These are phyloP conservation scores for Zhuqinia jingwanae DNA, from an alignment of 2,888 invertebrate species.

Conservation along the genomic window DNA sequence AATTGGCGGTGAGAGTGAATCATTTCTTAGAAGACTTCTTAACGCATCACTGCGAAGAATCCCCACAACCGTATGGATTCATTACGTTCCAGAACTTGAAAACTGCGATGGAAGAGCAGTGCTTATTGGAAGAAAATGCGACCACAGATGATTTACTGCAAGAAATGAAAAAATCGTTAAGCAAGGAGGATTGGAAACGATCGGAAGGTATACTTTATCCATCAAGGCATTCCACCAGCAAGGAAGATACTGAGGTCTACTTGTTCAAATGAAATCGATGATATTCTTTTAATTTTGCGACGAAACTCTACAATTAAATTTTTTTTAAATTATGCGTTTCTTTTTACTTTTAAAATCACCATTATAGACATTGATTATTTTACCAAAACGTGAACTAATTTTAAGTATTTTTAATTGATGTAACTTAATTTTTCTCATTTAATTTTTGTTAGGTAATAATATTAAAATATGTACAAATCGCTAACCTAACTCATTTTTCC, in stretches of 20 bases:
- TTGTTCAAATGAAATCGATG: background rate
- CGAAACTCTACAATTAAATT: too few species aligned
- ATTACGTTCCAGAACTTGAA: conserved; percentile 18
- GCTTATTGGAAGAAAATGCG: conserved; percentile 1
- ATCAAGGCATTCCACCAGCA: background rate
- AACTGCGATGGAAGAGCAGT: background rate
- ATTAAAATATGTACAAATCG: too few species aligned
- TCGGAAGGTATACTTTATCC: conserved; percentile 51
- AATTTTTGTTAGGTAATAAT: too few species aligned
- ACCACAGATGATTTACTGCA: background rate
- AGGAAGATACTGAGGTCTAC: conserved; percentile 38
- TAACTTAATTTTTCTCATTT: too few species aligned
- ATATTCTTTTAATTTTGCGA: too few species aligned
- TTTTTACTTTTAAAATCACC: too few species aligned
- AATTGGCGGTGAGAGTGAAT: background rate
- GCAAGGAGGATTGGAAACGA: conserved; percentile 28
- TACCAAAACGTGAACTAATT: too few species aligned
- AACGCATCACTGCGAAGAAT: conserved; percentile 6
- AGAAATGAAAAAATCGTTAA: conserved; percentile 16
- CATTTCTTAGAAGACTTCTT: conserved; percentile 54
- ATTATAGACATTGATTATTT: too few species aligned
- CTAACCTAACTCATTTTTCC: too few species aligned
- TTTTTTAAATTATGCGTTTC: too few species aligned
- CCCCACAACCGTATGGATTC: conserved; percentile 29
- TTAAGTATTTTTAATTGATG: too few species aligned